A percentile compares a stretch with the other conserved stretches of the same genome.
phyloP scores from a whole-genome alignment of 2,797 vertebrate genomes.

The Trachops cirrhosus region DNA sequence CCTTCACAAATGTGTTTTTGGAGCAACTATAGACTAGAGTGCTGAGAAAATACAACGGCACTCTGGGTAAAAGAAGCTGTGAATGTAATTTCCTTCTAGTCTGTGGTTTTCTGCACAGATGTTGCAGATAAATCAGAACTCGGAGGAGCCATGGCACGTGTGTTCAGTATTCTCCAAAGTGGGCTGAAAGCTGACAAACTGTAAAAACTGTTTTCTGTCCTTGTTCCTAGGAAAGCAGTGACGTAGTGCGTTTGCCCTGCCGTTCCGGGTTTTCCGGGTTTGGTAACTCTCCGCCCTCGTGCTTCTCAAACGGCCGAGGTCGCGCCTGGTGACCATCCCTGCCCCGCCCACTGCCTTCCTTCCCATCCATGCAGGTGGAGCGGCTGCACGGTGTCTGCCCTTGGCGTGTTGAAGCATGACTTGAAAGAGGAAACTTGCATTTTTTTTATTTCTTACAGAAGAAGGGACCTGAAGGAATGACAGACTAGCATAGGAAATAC shows the following conservation, averaged over 20 bases:
- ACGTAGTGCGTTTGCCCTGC: background rate
- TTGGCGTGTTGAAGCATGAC: slow-evolving; percentile 56
- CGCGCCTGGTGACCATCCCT: fast-evolving
- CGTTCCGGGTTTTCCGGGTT: background rate
- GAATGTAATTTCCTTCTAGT: slow-evolving; percentile 31
- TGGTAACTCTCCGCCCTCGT: slow-evolving; percentile 8
- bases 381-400: slow-evolving; percentile 41
- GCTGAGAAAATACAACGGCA: slow-evolving; percentile 4
- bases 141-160: background rate
- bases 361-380: background rate
- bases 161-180: background rate
- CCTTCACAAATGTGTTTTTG: background rate
- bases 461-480: background rate
- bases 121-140: background rate
- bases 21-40: slow-evolving; percentile 19
- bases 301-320: background rate
- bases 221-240: background rate
- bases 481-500: slow-evolving; percentile 61
- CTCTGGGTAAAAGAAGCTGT: slow-evolving; percentile 5
- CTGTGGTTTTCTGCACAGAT: background rate
- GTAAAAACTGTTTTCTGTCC: background rate
- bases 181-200: background rate
- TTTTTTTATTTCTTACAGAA: slow-evolving; percentile 26
- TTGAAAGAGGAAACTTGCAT: slow-evolving; percentile 41
- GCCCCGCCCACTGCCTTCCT: background rate